Conservation (phyloP, 2,888 invertebrate genomes). For the Apotomis capreana region DNA sequence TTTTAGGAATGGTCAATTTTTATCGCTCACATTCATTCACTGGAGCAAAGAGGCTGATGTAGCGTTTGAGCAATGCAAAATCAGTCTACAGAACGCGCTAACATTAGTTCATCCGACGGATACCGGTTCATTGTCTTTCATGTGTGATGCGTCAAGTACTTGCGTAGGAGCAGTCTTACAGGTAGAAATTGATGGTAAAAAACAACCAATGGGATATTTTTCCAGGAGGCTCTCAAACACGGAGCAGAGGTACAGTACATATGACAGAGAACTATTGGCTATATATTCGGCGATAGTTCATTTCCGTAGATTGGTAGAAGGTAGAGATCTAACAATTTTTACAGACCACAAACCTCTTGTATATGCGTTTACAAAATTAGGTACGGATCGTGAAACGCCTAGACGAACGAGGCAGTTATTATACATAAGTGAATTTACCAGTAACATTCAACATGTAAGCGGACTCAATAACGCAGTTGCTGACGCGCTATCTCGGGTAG, state of each 20-base stretch:
- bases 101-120: too few relatives aligned
- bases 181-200: constrained; percentile 46
- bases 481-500: constrained; percentile 38
- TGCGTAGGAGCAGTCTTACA: constrained; percentile 47
- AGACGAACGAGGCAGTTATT: constrained; percentile 31
- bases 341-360: constrained; percentile 44
- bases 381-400: constrained; percentile 29
- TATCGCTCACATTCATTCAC: constrained; percentile 41
- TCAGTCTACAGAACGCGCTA: too few relatives aligned
- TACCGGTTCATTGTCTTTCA: too few relatives aligned
- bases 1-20: constrained; percentile 42
- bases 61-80: constrained; percentile 42
- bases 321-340: constrained; percentile 35
- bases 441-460: constrained; percentile 21
- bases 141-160: too few relatives aligned
- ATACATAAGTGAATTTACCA: constrained; percentile 37
- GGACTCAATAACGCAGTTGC: constrained; percentile 34
- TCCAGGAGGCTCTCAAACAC: constrained; percentile 25
- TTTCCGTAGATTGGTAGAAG: constrained; percentile 41
- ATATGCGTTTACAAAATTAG: constrained; percentile 31
- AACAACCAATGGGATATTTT: constrained; percentile 40
- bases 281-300: constrained; percentile 42
- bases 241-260: constrained; percentile 35
- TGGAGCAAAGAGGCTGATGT: constrained; percentile 43
- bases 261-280: constrained; percentile 41